Base-by-base conservation (phyloP, 2,888 invertebrate species). In the Ditylenchus weischeri region DNA sequence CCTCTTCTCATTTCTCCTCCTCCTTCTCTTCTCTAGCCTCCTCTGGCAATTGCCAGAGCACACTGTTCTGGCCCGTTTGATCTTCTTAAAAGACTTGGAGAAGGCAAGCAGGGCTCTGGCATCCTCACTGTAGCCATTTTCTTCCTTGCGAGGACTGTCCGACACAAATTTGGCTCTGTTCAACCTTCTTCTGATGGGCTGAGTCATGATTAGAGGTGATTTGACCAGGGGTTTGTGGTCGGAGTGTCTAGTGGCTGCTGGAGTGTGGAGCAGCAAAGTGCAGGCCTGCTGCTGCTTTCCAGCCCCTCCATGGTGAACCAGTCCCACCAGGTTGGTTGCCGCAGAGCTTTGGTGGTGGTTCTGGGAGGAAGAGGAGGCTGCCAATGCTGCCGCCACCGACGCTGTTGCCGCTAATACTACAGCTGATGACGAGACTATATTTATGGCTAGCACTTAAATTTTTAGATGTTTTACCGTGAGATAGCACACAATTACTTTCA, bases 71-170 rank as follows among this genome's bases (percentile, higher is more conserved):
- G 72, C 72, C 4, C 75, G 64, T 65, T 72, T 76, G n/a, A 81
- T 79, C 71, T 81, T 81, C 72, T 81, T 81, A 73, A 81, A 81
- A 15, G 75, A 75, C 66, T 78, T 79, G 38, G 79, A 80, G 71
- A 81, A 81, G 54, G 75, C 78, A 23, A 82, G 66, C 10, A 81
- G 71, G 8, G 78, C 79, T n/a, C 75, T 65, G 19, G 72, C 72
- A 54, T 64, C 64, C 21, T 57, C 36, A 21, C n/a, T n/a, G 10
- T 23, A 21, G n/a, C 48, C 43, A 29, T 59, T 36, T 8, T 36
- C 59, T n/a, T 35, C 38, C 35, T 59, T 59, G 11, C 21, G 50
- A 6, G 50, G 50, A 50, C 54, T 54, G n/a, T 54, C 54, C 23
- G n/a, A 4, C 21, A 54, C 54, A 54, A 54, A 29, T 18, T 54